phyloP scores from a whole-genome alignment of 2,888 invertebrate species.

The Euzetes globulus region DNA sequence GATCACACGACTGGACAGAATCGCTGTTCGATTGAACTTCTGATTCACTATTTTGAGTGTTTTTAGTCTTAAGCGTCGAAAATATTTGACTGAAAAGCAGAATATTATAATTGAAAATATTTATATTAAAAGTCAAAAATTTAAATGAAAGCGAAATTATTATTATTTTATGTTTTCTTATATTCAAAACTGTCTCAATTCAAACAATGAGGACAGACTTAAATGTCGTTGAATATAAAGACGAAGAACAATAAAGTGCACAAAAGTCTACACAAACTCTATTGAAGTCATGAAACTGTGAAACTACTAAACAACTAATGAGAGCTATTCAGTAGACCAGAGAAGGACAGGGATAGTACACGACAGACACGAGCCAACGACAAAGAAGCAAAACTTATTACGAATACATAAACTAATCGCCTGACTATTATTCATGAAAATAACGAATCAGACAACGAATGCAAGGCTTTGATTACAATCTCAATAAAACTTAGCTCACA shows the following conservation, averaged over 20 bases:
- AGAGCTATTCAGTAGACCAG: slow-evolving; percentile 21
- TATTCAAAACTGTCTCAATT: not conserved
- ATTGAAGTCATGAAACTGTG: slow-evolving; percentile 15
- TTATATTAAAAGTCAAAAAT: not conserved
- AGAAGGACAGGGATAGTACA: slow-evolving; percentile 24
- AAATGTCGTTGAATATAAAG: slow-evolving; percentile 7
- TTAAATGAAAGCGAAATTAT: too few species aligned
- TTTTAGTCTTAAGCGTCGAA: slow-evolving; percentile 2
- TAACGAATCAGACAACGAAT: slow-evolving; percentile 9
- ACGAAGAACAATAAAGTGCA: not conserved
- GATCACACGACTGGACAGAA: not conserved
- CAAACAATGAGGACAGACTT: not conserved
- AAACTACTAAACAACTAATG: slow-evolving; percentile 28
- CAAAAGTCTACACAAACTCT: slow-evolving; percentile 1
- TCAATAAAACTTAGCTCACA: not conserved
- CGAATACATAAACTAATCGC: not conserved
- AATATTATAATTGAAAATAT: not conserved
- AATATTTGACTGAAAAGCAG: slow-evolving; percentile 1
- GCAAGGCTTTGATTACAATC: slow-evolving; percentile 3
- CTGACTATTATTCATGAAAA: slow-evolving; percentile 4
- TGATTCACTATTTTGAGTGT: not conserved
- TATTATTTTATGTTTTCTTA: not conserved
- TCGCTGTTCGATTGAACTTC: not conserved
- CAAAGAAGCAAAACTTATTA: not conserved
- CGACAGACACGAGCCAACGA: slow-evolving; percentile 25